Base-by-base conservation (phyloP, 2,797 vertebrate species). In the Propithecus deckenii region DNA sequence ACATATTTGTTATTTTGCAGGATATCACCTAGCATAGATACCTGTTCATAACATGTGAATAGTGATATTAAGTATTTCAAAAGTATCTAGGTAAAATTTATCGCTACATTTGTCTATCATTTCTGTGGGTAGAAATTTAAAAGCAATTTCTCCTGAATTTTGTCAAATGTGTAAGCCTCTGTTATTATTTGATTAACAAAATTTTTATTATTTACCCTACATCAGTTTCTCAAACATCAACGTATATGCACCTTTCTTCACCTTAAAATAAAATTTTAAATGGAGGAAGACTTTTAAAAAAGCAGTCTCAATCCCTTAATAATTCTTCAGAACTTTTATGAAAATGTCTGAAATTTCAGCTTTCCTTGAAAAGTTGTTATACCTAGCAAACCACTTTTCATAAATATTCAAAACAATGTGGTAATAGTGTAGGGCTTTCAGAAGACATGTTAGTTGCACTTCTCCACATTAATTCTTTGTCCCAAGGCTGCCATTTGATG, bases 401-500 rank as follows among this genome's bases (percentile, higher is more conserved):
- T 41, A 61, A 96, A 84, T 81, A 25, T 41, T 80, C 18, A 41
- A 55, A 91, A 96, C 76, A 91, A 80, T 20, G 92, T 12, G 46
- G 48, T 85, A 13, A 14, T n/a, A 46, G 43, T 87, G 17, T 55
- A 52, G 75, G 84, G 84, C 78, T 97, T 97, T 86, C 63, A 38
- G 59, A 92, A 91, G 95, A 89, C 2, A 5, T 65, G 88, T 81
- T 89, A 76, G 20, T 79, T 74, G 61, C 50, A 92, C 83, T 81
- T 97, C 61, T 91, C 75, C 81, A 89, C 79, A 78, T 89, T 84
- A 43, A 67, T 79, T 79, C 96, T 95, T 94, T 96, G 96, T 93
- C 76, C 76, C 13, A 48, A 91, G 52, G 43, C 86, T 90, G 75
- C 94, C 84, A 93, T 81, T 91, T 57, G 41, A 50, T 86, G 78